These are phyloP conservation scores for Napeogenes sylphis DNA, from an alignment of 2,888 invertebrate species.

Conservation along the genomic window DNA sequence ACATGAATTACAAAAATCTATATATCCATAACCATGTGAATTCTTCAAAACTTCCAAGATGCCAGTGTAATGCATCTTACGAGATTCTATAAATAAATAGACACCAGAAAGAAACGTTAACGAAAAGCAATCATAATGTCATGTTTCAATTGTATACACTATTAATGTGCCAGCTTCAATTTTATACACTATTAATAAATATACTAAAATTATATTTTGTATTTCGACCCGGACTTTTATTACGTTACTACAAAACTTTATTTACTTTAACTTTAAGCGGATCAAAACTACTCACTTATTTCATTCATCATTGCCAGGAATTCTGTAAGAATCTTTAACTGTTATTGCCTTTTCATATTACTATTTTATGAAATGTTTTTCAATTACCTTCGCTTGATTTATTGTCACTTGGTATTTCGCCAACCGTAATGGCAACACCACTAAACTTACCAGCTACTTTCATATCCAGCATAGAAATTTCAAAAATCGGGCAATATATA, in stretches of 20 bases:
- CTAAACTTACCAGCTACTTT: constrained; percentile 74
- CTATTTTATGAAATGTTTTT: not conserved
- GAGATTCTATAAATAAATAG: constrained; percentile 37
- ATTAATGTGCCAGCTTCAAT: no score
- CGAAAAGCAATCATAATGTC: not conserved
- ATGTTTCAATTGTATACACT: constrained; percentile 1
- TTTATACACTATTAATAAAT: constrained; percentile 2
- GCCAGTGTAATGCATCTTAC: constrained; percentile 60
- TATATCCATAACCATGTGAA: constrained; percentile 43
- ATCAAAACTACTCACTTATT: constrained; percentile 47
- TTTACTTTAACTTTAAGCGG: not conserved
- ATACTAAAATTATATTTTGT: no score
- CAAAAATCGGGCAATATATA: constrained; percentile 80
- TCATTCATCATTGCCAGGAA: constrained; percentile 42
- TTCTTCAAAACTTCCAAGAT: constrained; percentile 42
- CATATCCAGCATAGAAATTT: constrained; percentile 82
- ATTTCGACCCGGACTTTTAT: no score
- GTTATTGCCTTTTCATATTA: not conserved
- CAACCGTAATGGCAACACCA: constrained; percentile 82
- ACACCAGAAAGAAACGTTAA: not conserved
- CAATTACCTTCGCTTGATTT: constrained; percentile 48
- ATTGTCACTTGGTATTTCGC: constrained; percentile 72
- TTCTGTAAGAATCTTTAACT: constrained; percentile 44
- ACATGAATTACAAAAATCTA: constrained; percentile 75
- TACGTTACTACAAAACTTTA: not conserved